These are phyloP conservation scores for Tetragonisca angustula DNA, from an alignment of 2,888 invertebrate species.

Conservation along the genomic window DNA sequence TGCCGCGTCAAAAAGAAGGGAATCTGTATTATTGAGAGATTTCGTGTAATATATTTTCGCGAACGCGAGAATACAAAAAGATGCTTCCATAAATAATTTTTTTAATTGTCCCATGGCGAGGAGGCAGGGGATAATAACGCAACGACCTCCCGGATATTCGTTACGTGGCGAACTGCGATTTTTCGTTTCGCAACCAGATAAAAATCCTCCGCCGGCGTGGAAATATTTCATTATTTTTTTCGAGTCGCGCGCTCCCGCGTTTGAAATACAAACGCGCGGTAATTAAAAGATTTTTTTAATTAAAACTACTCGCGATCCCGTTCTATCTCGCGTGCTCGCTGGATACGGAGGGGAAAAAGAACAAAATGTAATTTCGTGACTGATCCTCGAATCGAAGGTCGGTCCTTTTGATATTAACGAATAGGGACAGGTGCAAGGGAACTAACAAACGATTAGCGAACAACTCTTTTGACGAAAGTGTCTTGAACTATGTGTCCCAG, in stretches of 20 bases:
- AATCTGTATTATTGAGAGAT: too few relatives aligned
- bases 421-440: too few relatives aligned
- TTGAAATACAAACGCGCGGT: background rate
- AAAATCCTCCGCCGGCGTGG: background rate
- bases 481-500: background rate
- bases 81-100: conserved; percentile 18
- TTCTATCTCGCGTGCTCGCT: background rate
- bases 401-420: background rate
- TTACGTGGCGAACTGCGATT: background rate
- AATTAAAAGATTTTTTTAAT: conserved; percentile 45
- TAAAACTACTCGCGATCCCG: background rate
- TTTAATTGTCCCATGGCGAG: conserved; percentile 29
- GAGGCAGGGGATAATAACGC: background rate
- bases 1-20: too few relatives aligned
- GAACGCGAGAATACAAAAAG: too few relatives aligned
- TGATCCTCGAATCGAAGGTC: background rate
- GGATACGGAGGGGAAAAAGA: background rate
- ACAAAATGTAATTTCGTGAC: background rate
- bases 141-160: conserved; percentile 13
- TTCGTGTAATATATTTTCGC: too few relatives aligned
- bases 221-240: conserved; percentile 25
- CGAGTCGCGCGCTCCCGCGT: background rate
- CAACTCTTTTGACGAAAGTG: background rate
- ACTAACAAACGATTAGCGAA: background rate
- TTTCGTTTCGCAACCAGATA: background rate